A percentile compares a stretch with the other conserved stretches of the same genome.
Evolutionary conservation across 1,140 invertebrate species (phyloP).

Genomic region (Caenorhabditis tropicalis): DNA sequence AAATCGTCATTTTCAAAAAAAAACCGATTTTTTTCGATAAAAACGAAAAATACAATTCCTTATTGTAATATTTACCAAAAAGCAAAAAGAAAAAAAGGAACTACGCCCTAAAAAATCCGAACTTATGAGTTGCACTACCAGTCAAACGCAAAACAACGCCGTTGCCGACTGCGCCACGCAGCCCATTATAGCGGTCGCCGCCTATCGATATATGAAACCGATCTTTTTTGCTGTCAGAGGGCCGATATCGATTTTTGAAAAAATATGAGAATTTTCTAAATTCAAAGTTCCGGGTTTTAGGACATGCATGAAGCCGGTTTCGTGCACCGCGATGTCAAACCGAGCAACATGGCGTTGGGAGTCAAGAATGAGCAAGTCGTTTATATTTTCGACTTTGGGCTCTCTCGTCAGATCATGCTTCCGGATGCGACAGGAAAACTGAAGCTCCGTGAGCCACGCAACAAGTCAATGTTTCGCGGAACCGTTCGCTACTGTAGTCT

Average conservation of each 20-base stretch:
- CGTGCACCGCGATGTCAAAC: conserved; percentile 67
- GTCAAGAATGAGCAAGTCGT: conserved; percentile 47
- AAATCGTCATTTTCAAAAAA: too few species aligned
- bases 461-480: conserved; percentile 77
- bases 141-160: too few species aligned
- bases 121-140: too few species aligned
- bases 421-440: conserved; percentile 52
- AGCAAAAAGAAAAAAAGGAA: too few species aligned
- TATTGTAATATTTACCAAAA: too few species aligned
- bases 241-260: too few species aligned
- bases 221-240: too few species aligned
- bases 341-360: conserved; percentile 65
- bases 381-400: conserved; percentile 66
- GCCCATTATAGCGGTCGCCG: too few species aligned
- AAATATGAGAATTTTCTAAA: too few species aligned
- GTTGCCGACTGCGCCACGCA: too few species aligned
- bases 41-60: neutral
- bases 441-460: conserved; percentile 57
- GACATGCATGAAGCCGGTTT: conserved; percentile 64
- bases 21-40: neutral
- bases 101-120: too few species aligned
- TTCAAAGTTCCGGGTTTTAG: neutral
- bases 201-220: too few species aligned
- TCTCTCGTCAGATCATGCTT: conserved; percentile 64
- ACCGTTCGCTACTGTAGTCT: conserved; percentile 97